Conservation (phyloP, 2,113 vertebrate species). For the Gambusia affinis region DNA sequence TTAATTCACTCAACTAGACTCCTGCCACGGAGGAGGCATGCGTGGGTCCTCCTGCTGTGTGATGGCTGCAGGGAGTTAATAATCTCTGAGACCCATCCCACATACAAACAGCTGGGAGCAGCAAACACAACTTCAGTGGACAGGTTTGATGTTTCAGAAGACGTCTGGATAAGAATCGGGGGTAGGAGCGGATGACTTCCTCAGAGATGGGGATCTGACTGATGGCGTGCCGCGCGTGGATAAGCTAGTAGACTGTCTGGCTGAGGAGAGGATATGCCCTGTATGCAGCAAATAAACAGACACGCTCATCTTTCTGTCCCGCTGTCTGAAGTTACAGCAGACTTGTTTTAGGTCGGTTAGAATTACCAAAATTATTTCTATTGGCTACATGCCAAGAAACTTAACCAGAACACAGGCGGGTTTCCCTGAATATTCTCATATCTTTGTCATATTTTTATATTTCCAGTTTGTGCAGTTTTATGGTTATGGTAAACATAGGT, state of each 20-base stretch:
- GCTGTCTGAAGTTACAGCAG: no score
- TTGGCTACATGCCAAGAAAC: no score
- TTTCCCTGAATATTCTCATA: no score
- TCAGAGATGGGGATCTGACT: not conserved
- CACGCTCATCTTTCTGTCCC: no score
- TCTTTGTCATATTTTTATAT: no score
- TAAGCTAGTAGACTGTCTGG: not conserved
- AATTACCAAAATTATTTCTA: no score
- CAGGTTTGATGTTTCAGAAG: slow-evolving; percentile 4
- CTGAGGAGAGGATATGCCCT: not conserved
- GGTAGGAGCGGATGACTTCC: not conserved
- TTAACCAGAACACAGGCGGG: no score
- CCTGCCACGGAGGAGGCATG: not conserved
- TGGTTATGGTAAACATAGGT: no score
- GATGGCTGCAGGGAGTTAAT: slow-evolving; percentile 19
- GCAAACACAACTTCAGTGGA: slow-evolving; percentile 10
- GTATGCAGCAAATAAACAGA: not conserved
- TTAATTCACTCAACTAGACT: not conserved
- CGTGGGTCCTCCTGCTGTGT: not conserved
- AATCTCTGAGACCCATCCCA: slow-evolving; percentile 5
- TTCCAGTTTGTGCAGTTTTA: no score
- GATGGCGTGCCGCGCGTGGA: not conserved
- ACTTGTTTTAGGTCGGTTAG: no score
- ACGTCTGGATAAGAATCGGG: not conserved
- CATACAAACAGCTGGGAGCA: slow-evolving; percentile 13